Base-by-base conservation (phyloP, 2,113 vertebrate genomes). In the Anser brachyrhynchus region DNA sequence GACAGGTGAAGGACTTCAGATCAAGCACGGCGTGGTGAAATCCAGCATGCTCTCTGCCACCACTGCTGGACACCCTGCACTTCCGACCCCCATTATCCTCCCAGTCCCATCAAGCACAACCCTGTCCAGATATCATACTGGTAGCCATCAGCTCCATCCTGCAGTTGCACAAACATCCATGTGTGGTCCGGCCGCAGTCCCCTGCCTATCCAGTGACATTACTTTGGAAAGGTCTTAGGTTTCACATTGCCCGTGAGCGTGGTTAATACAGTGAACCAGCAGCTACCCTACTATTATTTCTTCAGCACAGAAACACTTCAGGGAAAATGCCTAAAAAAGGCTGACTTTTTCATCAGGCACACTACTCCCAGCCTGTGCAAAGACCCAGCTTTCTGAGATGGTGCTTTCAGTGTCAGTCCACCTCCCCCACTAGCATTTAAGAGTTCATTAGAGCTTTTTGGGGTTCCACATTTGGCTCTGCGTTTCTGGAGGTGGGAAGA, bases 201-300 rank as follows among this genome's bases (percentile, higher is more conserved):
- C 77, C 77, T 67, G 33, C 39, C 84, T 65, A 25, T 79, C 39
- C n/a, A 84, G 35, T 75, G 84, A 6, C 70, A 58, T 67, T 55
- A 25, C 58, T 79, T 87, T 3, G 3, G 29, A 72, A 92, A 91
- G 77, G 58, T 82, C 77, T 69, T 25, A 21, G 23, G 52, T 39
- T 84, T 91, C 77, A 44, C 44, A 22, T 14, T 91, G 43, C 33
- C 43, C 5, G 2, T 6, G 11, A 93, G 16, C 1, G 1, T 28
- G 15, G 46, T 54, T 92, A 65, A 87, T 81, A 26, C 43, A 73
- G n/a, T 41, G 44, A 67, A 78, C 43, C 46, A 72, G 77, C 57
- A 92, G 66, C 91, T 81, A 66, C 62, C 66, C 66, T 72, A 11
- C 77, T 69, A 67, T 89, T 92, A 92, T 37, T 87, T 95, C 61